Evolutionary conservation across 2,888 invertebrate species (phyloP), one percentile per base, ranked within the genome.

Genomic region (Diarsia mendica): DNA sequence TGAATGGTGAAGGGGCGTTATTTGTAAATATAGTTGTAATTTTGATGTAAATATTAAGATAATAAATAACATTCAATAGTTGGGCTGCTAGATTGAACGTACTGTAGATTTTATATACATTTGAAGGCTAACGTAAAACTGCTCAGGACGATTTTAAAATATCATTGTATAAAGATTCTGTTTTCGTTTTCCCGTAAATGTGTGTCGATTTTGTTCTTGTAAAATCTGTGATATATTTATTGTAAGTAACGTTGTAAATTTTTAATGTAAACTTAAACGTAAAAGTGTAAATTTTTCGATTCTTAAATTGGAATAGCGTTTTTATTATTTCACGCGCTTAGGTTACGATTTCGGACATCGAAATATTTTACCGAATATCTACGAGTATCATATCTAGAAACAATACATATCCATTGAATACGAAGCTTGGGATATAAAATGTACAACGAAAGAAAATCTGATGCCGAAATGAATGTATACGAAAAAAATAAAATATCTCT

Each of bases 171-270:
- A 87, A 86, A 89, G 75, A 73, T 89, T 90, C 87, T 85, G 87
- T 85, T 88, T 83, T 80, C 65, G 70, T 83, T 82, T 83, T 55
- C 72, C 77, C 82, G 79, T 87, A 83, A 84, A 77, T 90, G 88
- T 91, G 91, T 92, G 90, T 93, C 89, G 76, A 82, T 91, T 94
- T 91, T 85, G 88, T 92, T 95, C 93, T 94, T 96, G 95, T 96
- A 95, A 93, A 94, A 95, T 96, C 96, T 96, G 96, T 96, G 96
- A 96, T 96, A 96, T 96, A 96, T 96, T 95, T 96, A 96, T 95
- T 94, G 92, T 96, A 96, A 96, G 95, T 93, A 92, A 89, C 84
- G 80, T 91, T 96, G 95, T 95, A 95, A 91, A 95, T 94, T 92
- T 88, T 91, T 60, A 92, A 88, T 91, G 83, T 94, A 92, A 92